Conservation (phyloP, 2,797 vertebrate species). For the Tiaroga cobitis region DNA sequence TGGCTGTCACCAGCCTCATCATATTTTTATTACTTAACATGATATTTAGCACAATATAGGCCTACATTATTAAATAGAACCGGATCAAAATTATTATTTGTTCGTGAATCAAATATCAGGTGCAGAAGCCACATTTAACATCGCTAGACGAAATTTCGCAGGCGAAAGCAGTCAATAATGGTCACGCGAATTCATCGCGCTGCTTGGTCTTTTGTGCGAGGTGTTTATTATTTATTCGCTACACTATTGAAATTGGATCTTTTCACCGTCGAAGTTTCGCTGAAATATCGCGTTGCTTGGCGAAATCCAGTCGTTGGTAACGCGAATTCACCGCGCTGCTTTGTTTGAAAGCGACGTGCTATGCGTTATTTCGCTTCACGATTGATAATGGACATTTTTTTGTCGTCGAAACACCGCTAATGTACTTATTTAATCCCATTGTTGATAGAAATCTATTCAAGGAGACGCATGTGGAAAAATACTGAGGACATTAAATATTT, state of each 20-base stretch:
- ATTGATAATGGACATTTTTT: not conserved
- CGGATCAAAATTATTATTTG: not conserved
- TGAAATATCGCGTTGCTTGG: not conserved
- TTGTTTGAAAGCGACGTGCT: too few species aligned
- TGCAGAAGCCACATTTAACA: not conserved
- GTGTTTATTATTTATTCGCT: too few species aligned
- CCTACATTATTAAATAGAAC: not conserved
- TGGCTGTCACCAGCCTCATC: too few species aligned
- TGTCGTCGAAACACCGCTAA: too few species aligned
- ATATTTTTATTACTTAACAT: not conserved
- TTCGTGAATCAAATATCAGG: not conserved
- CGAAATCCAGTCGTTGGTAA: not conserved
- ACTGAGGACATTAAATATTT: slow-evolving; percentile 55
- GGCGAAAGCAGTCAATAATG: too few species aligned
- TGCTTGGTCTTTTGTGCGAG: not conserved
- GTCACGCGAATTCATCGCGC: not conserved
- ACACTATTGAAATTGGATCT: not conserved
- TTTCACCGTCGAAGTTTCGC: not conserved
- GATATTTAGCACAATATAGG: not conserved
- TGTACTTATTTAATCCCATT: not conserved
- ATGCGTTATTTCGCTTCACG: too few species aligned
- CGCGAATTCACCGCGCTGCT: too few species aligned
- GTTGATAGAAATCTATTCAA: not conserved
- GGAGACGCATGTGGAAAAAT: not conserved
- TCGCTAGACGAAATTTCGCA: not conserved